These are phyloP conservation scores for Hypercompe scribonia DNA, from an alignment of 2,888 invertebrate species.

Conservation along the genomic window DNA sequence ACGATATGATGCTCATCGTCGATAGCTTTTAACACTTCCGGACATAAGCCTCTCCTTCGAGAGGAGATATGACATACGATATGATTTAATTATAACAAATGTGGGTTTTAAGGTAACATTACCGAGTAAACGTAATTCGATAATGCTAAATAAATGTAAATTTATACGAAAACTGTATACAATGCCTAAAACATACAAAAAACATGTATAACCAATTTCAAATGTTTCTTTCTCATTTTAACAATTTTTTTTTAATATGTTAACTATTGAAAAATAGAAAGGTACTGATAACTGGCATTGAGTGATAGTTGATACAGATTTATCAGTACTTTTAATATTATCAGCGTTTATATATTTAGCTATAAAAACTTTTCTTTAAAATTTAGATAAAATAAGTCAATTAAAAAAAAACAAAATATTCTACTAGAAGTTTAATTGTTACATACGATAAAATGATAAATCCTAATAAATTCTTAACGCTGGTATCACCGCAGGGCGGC, in stretches of 20 bases:
- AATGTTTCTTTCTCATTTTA: neutral
- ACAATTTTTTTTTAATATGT: neutral
- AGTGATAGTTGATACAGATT: neutral
- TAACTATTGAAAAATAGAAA: neutral
- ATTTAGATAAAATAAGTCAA: neutral
- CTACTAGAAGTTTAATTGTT: neutral
- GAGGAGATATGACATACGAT: too few species aligned
- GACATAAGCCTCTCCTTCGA: too few species aligned
- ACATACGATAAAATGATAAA: slow-evolving; percentile 2
- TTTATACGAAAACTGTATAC: too few species aligned
- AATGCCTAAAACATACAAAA: neutral
- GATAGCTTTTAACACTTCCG: too few species aligned
- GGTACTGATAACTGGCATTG: neutral
- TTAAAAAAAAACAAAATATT: neutral
- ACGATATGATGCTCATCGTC: too few species aligned
- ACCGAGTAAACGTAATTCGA: too few species aligned
- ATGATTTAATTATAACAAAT: too few species aligned
- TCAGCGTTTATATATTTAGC: neutral
- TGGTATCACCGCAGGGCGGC: slow-evolving; percentile 53
- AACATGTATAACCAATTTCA: neutral
- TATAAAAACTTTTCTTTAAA: neutral
- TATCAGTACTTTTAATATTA: neutral
- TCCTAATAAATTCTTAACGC: slow-evolving; percentile 20
- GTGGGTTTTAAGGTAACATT: too few species aligned
- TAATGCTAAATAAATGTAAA: too few species aligned